These are phyloP conservation scores for Anser cygnoides DNA, from an alignment of 2,113 vertebrate genomes.

Conservation along the genomic window DNA sequence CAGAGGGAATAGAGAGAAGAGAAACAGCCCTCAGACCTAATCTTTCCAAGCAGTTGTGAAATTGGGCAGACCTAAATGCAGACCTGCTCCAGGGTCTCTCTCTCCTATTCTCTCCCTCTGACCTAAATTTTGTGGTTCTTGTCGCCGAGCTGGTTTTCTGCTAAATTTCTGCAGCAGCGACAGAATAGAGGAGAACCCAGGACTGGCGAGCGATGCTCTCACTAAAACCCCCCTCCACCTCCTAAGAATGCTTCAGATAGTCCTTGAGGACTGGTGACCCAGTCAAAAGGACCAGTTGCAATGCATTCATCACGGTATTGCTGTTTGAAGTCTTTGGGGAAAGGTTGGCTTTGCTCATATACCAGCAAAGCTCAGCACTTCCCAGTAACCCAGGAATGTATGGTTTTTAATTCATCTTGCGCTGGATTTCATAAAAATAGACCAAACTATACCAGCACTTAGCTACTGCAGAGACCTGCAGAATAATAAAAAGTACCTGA, in stretches of 20 bases:
- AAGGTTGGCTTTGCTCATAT: neutral
- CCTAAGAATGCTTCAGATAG: neutral
- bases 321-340: neutral
- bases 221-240: accelerated
- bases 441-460: neutral
- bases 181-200: neutral
- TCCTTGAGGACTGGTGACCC: accelerated
- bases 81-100: too few relatives aligned
- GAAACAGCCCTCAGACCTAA: neutral
- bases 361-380: neutral
- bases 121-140: too few relatives aligned
- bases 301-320: too few relatives aligned
- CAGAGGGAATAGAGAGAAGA: neutral
- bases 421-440: neutral
- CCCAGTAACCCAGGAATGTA: neutral
- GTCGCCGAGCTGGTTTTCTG: neutral
- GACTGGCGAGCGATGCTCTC: neutral
- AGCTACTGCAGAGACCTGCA: neutral
- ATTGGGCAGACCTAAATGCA: neutral
- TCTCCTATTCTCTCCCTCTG: neutral
- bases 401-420: neutral
- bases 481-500: neutral
- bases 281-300: neutral
- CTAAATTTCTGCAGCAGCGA: neutral
- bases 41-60: neutral